These are phyloP conservation scores for Dascillus cervinus DNA, from an alignment of 2,888 invertebrate genomes.

Conservation along the genomic window DNA sequence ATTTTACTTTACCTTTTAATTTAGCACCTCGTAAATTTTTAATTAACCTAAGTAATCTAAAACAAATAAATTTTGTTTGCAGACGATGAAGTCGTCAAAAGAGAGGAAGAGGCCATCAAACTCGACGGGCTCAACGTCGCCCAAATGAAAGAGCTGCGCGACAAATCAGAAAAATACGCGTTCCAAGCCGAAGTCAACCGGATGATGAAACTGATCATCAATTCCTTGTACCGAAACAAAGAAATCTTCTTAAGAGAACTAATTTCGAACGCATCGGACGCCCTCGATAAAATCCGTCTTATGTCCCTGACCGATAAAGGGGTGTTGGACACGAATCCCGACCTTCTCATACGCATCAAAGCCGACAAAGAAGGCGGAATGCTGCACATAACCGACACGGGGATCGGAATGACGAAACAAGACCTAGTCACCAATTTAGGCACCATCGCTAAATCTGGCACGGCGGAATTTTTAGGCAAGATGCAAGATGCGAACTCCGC, in stretches of 20 bases:
- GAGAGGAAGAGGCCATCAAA: conserved; percentile 95
- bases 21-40: no score
- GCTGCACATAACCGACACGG: conserved; percentile 92
- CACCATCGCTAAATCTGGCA: conserved; percentile 97
- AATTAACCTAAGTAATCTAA: no score
- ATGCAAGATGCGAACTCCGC: conserved; percentile 63
- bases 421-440: conserved; percentile 95
- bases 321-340: conserved; percentile 70
- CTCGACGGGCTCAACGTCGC: conserved; percentile 91
- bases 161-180: conserved; percentile 77
- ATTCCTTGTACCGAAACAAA: conserved; percentile 97
- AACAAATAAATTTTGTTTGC: conserved; percentile 10
- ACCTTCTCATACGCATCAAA: conserved; percentile 83
- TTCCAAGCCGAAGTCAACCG: conserved; percentile 99
- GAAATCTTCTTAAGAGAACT: conserved; percentile 97
- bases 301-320: conserved; percentile 81
- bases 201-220: conserved; percentile 99
- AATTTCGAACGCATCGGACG: conserved; percentile 99
- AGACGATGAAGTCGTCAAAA: conserved; percentile 84
- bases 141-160: conserved; percentile 85
- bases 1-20: no score
- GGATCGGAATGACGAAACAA: conserved; percentile 93
- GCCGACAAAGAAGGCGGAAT: conserved; percentile 88
- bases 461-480: conserved; percentile 90
- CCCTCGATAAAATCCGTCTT: conserved; percentile 94